phyloP scores from a whole-genome alignment of 2,797 vertebrate species.

The Notolabrus celidotus region DNA sequence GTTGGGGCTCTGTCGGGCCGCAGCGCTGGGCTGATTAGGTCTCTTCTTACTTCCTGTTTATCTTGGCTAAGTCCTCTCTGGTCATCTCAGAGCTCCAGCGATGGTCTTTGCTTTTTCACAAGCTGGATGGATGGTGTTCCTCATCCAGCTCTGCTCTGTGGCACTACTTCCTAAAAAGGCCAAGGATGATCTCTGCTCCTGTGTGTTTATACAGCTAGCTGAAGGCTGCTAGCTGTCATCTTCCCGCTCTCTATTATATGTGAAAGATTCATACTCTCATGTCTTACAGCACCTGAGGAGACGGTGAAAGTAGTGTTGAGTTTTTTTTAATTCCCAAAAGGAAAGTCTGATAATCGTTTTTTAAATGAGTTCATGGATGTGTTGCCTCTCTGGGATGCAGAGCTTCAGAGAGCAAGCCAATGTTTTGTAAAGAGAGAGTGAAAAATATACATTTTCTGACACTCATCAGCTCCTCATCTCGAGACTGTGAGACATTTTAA shows the following conservation, averaged over 20 bases:
- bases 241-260: constrained; percentile 48
- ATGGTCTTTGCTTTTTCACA: constrained; percentile 23
- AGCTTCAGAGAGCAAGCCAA: constrained; percentile 49
- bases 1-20: no score
- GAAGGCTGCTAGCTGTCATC: constrained; percentile 56
- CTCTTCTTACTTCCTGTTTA: constrained; percentile 51
- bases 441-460: constrained; percentile 30
- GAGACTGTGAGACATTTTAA: constrained; percentile 45
- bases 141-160: constrained; percentile 46
- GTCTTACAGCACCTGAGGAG: constrained; percentile 54
- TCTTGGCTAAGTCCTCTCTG: constrained; percentile 37
- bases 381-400: constrained; percentile 37
- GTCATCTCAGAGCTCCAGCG: constrained; percentile 17
- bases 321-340: constrained; percentile 44
- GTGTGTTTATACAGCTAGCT: constrained; percentile 71
- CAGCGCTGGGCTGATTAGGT: constrained; percentile 25
- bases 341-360: constrained; percentile 58
- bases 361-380: constrained; percentile 14
- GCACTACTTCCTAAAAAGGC: constrained; percentile 82
- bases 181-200: constrained; percentile 55
- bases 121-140: constrained; percentile 47
- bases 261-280: constrained; percentile 19
- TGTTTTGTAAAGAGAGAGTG: constrained; percentile 56
- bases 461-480: constrained; percentile 36
- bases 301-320: constrained; percentile 25